Base-by-base conservation (phyloP, 2,888 invertebrate species). In the Marasmarcha lunaedactyla region DNA sequence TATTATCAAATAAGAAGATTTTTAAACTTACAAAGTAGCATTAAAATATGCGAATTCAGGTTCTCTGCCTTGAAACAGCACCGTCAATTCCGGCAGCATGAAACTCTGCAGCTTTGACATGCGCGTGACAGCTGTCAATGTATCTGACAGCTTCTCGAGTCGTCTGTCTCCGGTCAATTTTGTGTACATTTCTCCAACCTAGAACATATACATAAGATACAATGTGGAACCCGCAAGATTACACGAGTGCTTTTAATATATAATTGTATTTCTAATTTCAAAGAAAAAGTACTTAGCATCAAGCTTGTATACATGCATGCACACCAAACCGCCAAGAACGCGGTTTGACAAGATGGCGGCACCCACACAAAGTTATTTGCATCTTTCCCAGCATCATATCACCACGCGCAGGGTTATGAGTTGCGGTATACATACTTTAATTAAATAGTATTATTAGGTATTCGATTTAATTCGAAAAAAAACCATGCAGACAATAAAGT, bases 161-260 rank as follows among this genome's bases (percentile, higher is more conserved):
- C 85, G 64, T 26, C 64, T 58, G 45, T 86, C 86, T 0, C 81
- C 81, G 0, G 76, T 71, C 40, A 87, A 57, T 47, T 84, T 84
- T 26, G 63, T 71, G 55, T 84, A 73, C 70, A 84, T 76, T 38
- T 71, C 62, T 9, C 83, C 84, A 40, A 74, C 44, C 85, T 85
- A 56, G 3, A 55, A n/a, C n/a, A n/a, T n/a, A 55, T n/a, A n/a
- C n/a, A n/a, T n/a, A 40, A 37, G 41, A 49, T 26, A 37, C 14
- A 5, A 37, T 10, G 13, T n/a, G n/a, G 36, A 15, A 39, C 2
- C 14, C 12, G 33, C 37, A 1, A 41, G 40, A 36, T 11, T 14
- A 36, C 30, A 27, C 14, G 15, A 11, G n/a, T 38, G 38, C 35
- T 34, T 20, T 9, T 15, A 14, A 12, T 39, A 36, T 35, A 34